Evolutionary conservation across 2,888 invertebrate species (phyloP).

Genomic region (Aporophyla lueneburgensis): DNA sequence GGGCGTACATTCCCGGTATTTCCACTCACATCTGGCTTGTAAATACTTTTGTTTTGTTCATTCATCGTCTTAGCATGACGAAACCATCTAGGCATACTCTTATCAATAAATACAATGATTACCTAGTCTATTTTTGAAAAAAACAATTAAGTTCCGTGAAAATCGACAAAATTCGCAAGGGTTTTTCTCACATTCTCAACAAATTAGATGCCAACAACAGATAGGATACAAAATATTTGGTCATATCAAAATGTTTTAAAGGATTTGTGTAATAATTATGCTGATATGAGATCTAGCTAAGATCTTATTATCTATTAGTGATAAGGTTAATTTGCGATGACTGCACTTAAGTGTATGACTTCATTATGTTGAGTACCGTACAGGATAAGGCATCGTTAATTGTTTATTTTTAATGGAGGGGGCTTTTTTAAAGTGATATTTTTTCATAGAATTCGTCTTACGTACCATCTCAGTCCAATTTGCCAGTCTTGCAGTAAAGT

Average conservation of each 20-base stretch:
- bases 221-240: constrained; percentile 18
- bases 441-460: not conserved
- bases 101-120: no score
- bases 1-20: not conserved
- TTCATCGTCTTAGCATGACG: not conserved
- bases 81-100: no score
- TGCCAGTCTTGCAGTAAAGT: not conserved
- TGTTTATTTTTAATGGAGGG: no score
- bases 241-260: constrained; percentile 21
- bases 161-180: not conserved
- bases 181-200: not conserved
- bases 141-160: not conserved
- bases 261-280: constrained; percentile 28
- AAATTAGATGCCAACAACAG: not conserved
- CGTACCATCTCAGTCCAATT: not conserved
- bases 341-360: constrained; percentile 17
- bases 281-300: constrained; percentile 29
- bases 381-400: constrained; percentile 8
- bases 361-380: constrained; percentile 38
- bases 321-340: constrained; percentile 39
- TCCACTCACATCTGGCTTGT: not conserved
- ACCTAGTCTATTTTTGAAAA: not conserved
- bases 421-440: not conserved
- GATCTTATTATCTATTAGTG: constrained; percentile 32
- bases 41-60: no score